phyloP scores from a whole-genome alignment of 2,888 invertebrate genomes.

The Villa cingulata region DNA sequence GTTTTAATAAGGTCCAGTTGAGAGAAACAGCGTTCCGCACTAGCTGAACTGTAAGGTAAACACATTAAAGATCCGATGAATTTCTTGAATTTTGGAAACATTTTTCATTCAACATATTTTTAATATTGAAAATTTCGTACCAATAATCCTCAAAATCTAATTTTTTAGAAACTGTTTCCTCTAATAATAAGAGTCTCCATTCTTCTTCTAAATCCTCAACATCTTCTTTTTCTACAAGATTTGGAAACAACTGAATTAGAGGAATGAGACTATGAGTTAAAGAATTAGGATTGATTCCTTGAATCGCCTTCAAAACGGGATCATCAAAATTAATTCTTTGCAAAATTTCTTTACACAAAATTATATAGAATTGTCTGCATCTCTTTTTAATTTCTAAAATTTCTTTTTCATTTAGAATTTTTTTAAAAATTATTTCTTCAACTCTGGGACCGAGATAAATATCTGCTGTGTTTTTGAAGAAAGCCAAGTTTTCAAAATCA shows the following conservation, averaged over 20 bases:
- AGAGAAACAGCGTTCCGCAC: not conserved
- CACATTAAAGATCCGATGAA: not conserved
- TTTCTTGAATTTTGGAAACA: not conserved
- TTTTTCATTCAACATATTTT: not conserved
- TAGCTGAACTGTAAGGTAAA: not conserved
- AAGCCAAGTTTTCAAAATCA: not conserved
- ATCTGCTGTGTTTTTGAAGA: not conserved
- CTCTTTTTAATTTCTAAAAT: not conserved
- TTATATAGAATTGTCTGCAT: not conserved
- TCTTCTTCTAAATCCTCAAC: not conserved
- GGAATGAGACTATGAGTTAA: not conserved
- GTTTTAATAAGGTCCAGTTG: not conserved
- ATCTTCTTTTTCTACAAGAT: too few species aligned
- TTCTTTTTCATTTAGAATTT: constrained; percentile 1
- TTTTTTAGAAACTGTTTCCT: not conserved
- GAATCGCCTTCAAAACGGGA: not conserved
- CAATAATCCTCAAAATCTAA: not conserved
- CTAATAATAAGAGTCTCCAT: not conserved
- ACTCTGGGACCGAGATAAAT: constrained; percentile 8
- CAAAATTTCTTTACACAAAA: not conserved
- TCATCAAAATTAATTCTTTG: not conserved
- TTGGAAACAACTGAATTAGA: not conserved
- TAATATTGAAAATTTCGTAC: not conserved
- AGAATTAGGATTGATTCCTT: not conserved
- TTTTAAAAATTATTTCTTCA: constrained; percentile 3